Conservation (phyloP, 2,888 invertebrate species). For the Thumatha senex region DNA sequence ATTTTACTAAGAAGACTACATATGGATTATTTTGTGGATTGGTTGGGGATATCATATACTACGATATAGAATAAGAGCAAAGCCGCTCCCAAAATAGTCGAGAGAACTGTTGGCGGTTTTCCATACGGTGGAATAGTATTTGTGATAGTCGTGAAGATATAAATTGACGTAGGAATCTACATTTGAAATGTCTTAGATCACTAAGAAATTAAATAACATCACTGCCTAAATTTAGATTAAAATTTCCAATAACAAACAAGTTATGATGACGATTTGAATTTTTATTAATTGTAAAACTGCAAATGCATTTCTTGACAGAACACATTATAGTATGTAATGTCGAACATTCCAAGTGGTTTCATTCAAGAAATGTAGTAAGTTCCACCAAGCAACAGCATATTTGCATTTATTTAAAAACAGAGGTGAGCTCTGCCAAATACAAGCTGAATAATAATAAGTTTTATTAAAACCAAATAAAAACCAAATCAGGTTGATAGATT, state of each 20-base stretch:
- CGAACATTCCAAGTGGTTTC: too few species aligned
- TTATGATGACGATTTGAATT: too few species aligned
- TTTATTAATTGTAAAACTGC: too few species aligned
- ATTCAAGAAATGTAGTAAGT: too few species aligned
- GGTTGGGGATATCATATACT: constrained; percentile 26
- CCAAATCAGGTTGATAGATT: too few species aligned
- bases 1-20: neutral
- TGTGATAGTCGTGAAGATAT: constrained; percentile 26
- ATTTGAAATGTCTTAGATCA: constrained; percentile 13
- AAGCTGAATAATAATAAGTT: too few species aligned
- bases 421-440: too few species aligned
- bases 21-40: constrained; percentile 16
- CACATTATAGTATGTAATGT: too few species aligned
- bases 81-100: constrained; percentile 45
- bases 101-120: constrained; percentile 46
- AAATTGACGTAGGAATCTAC: constrained; percentile 21
- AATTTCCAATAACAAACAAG: constrained; percentile 10
- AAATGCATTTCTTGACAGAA: too few species aligned
- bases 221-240: constrained; percentile 12
- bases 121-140: constrained; percentile 40
- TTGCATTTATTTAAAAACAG: too few species aligned
- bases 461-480: too few species aligned
- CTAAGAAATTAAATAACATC: constrained; percentile 10
- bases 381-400: too few species aligned
- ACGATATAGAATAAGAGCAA: constrained; percentile 45